phyloP scores from a whole-genome alignment of 2,797 vertebrate species.

The Catharus ustulatus region DNA sequence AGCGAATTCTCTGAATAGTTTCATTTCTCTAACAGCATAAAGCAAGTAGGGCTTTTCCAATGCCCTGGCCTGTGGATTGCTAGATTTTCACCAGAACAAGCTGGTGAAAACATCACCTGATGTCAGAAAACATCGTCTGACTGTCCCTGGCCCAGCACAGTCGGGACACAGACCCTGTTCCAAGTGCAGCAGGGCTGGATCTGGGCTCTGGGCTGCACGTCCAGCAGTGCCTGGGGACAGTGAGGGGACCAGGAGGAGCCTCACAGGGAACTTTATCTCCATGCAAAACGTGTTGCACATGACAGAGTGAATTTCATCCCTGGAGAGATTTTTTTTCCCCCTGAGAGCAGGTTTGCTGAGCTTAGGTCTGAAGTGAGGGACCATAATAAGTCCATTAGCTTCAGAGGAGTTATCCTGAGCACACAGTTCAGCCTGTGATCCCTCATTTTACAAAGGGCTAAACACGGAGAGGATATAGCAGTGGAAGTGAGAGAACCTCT shows the following conservation, averaged over 20 bases:
- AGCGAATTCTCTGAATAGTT: neutral
- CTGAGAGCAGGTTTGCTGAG: constrained; percentile 48
- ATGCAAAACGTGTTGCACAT: neutral
- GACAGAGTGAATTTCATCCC: neutral
- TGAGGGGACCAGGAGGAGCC: neutral
- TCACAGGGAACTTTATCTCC: neutral
- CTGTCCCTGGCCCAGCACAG: rapidly evolving
- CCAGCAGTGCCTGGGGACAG: neutral
- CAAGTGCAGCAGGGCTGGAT: neutral
- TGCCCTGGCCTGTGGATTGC: no score
- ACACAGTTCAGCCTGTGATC: constrained; percentile 2
- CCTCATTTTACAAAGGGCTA: constrained; percentile 13
- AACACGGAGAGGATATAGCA: neutral
- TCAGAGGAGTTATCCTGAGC: constrained; percentile 51
- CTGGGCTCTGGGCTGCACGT: neutral
- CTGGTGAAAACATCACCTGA: neutral
- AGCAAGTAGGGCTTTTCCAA: neutral
- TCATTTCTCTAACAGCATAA: neutral
- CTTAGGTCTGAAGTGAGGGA: constrained; percentile 36
- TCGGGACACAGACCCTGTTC: neutral
- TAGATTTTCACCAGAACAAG: neutral
- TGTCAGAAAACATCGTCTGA: neutral
- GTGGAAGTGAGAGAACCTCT: neutral
- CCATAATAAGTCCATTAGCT: constrained; percentile 53
- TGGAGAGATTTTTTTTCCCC: neutral